Conservation (phyloP, 2,113 vertebrate genomes). For the Acanthochromis polyacanthus region DNA sequence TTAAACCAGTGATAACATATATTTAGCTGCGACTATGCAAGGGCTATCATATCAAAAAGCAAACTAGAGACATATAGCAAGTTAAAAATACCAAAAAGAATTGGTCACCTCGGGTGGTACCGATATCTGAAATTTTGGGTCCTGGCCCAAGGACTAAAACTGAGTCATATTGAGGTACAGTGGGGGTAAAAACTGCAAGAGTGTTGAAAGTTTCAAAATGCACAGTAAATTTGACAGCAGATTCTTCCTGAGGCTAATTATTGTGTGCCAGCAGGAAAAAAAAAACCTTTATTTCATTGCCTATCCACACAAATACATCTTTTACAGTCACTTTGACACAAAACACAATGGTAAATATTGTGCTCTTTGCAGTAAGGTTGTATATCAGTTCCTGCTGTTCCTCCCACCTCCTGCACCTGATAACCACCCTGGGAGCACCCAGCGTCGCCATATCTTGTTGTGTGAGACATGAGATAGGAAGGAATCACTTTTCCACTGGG, state of each 20-base stretch:
- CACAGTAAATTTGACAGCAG: conserved; percentile 31
- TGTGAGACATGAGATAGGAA: conserved; percentile 55
- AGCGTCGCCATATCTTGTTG: conserved; percentile 28
- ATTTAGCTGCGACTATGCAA: too few species aligned
- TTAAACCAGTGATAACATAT: too few species aligned
- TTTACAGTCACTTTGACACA: conserved; percentile 19
- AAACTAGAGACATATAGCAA: too few species aligned
- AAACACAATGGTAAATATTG: conserved; percentile 41
- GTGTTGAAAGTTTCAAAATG: conserved; percentile 31
- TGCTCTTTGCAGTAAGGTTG: conserved; percentile 31
- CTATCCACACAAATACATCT: conserved; percentile 30
- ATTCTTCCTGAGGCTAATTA: conserved; percentile 48
- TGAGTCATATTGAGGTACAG: background rate
- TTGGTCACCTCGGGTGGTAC: too few species aligned
- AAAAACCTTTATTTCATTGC: conserved; percentile 27
- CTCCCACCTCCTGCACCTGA: conserved; percentile 61
- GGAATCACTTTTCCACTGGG: conserved; percentile 41
- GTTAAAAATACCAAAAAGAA: too few species aligned
- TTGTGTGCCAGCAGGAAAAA: conserved; percentile 45
- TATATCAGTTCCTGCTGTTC: conserved; percentile 61
- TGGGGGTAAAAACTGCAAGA: conserved; percentile 25
- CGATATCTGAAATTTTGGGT: too few species aligned
- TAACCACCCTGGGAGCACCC: conserved; percentile 61
- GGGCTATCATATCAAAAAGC: too few species aligned
- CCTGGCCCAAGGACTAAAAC: too few species aligned